Conservation (phyloP, 30 jellyfish, hydroid and myxozoan genomes). For the Rhopilema esculentum region DNA sequence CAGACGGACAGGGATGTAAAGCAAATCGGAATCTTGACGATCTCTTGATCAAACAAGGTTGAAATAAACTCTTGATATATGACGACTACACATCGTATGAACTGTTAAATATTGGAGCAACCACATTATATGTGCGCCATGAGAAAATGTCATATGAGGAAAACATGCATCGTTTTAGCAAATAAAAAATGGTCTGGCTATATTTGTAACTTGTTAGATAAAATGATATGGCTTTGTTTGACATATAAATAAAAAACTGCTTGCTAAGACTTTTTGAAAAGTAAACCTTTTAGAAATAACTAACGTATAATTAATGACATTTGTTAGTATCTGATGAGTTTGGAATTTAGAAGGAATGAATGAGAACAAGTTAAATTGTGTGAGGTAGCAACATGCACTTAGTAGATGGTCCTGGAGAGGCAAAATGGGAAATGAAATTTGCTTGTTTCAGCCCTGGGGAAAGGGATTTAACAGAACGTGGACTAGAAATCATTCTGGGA, state of each 20-base stretch:
- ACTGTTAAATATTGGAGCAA: conserved; percentile 27
- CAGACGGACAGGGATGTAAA: conserved; percentile 11
- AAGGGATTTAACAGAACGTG: too few species aligned
- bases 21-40: conserved; percentile 41
- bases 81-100: conserved; percentile 7
- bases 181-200: not conserved
- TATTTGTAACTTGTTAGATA: not conserved
- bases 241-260: not conserved
- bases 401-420: too few species aligned
- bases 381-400: too few species aligned
- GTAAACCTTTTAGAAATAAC: not conserved
- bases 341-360: too few species aligned
- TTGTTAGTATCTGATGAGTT: not conserved
- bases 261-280: not conserved
- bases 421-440: too few species aligned
- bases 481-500: too few species aligned
- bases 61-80: conserved; percentile 46
- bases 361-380: too few species aligned
- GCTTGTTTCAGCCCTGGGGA: too few species aligned
- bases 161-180: conserved; percentile 26
- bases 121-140: conserved; percentile 50
- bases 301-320: not conserved
- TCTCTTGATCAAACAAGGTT: conserved; percentile 38
- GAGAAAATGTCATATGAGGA: conserved; percentile 58
- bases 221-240: not conserved